Conservation (phyloP, 35 echinoderm and acorn worm genomes). For the Anneissia japonica region DNA sequence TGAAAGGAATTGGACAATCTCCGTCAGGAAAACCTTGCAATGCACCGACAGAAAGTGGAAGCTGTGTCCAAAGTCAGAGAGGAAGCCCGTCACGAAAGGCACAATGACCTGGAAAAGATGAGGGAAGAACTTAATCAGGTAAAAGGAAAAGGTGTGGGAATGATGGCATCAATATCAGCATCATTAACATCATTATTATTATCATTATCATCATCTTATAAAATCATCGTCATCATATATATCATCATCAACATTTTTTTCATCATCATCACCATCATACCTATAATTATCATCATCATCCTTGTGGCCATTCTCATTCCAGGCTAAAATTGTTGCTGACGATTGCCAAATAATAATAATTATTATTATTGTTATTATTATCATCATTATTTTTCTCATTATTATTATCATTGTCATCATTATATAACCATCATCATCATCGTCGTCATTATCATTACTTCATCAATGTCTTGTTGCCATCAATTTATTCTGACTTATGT, state of each 20-base stretch:
- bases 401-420: too few species aligned
- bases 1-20: constrained; percentile 70
- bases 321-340: too few species aligned
- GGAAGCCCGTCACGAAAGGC: constrained; percentile 70
- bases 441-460: too few species aligned
- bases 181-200: neutral
- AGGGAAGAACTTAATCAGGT: constrained; percentile 74
- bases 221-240: neutral
- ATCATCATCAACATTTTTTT: neutral
- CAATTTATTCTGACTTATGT: too few species aligned
- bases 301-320: too few species aligned
- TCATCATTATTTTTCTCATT: too few species aligned
- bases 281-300: too few species aligned
- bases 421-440: too few species aligned
- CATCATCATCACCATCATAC: neutral
- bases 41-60: constrained; percentile 86
- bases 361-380: too few species aligned
- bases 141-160: neutral
- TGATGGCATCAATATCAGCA: neutral
- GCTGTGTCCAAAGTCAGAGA: constrained; percentile 89
- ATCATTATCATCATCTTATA: neutral
- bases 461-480: too few species aligned
- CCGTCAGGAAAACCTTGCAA: constrained; percentile 64
- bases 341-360: too few species aligned
- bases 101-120: constrained; percentile 70